A percentile compares a stretch with the other conserved stretches of the same genome.
phyloP scores from a whole-genome alignment of 2,888 invertebrate genomes.

The Latrodectus elegans region DNA sequence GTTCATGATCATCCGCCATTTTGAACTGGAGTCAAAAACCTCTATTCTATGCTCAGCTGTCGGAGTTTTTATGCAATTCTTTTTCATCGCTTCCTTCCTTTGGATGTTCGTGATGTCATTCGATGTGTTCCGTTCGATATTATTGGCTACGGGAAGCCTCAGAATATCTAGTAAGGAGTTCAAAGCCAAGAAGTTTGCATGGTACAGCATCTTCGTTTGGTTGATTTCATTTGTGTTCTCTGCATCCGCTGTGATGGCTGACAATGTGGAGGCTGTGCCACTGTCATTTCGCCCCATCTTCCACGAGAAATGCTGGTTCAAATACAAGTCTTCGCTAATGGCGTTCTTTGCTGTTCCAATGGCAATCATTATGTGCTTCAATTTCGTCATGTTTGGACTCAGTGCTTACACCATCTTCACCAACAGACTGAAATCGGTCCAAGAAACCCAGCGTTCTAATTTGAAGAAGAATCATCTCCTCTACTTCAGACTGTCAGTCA shows the following conservation, averaged over 20 bases:
- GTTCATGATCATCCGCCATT: slow-evolving; percentile 72
- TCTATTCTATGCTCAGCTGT: slow-evolving; percentile 68
- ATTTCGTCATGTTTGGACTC: slow-evolving; percentile 76
- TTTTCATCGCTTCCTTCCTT: slow-evolving; percentile 57
- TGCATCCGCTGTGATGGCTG: slow-evolving; percentile 73
- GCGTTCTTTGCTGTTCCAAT: slow-evolving; percentile 78
- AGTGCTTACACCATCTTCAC: slow-evolving; percentile 75
- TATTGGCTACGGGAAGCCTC: slow-evolving; percentile 76
- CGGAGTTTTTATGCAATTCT: slow-evolving; percentile 68
- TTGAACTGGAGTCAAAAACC: slow-evolving; percentile 4
- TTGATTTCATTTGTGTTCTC: slow-evolving; percentile 74
- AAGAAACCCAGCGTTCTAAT: background rate
- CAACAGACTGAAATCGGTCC: slow-evolving; percentile 14
- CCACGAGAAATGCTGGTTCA: slow-evolving; percentile 77
- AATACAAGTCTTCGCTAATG: slow-evolving; percentile 76
- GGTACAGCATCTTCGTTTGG: slow-evolving; percentile 77
- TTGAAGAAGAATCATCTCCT: slow-evolving; percentile 69
- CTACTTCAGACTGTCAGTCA: slow-evolving; percentile 76
- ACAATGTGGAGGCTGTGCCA: slow-evolving; percentile 71
- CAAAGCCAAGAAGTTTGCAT: slow-evolving; percentile 75
- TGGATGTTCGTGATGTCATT: slow-evolving; percentile 66
- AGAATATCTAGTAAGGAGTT: slow-evolving; percentile 75
- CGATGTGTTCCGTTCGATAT: slow-evolving; percentile 75
- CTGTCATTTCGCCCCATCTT: slow-evolving; percentile 74
- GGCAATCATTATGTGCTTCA: slow-evolving; percentile 75